Conservation (phyloP, 1,140 invertebrate species). For the Charaxes varanes region DNA sequence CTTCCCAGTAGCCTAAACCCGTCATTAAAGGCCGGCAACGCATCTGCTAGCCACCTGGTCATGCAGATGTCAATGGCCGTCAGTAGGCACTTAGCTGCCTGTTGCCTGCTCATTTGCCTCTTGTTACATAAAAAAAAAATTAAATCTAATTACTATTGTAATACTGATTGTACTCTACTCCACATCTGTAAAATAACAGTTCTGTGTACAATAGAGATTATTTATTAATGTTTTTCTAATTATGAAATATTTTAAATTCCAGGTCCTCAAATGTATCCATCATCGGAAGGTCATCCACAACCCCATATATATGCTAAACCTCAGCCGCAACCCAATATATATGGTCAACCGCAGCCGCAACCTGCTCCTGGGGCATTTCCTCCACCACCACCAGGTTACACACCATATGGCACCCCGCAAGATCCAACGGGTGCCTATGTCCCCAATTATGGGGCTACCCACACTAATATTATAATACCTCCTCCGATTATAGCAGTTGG, state of each 20-base stretch:
- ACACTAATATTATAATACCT: conserved; percentile 51
- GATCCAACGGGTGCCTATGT: conserved; percentile 32
- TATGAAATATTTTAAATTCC: conserved; percentile 21
- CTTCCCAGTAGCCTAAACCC: too few species aligned
- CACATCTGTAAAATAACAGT: too few species aligned
- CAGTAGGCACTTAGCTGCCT: too few species aligned
- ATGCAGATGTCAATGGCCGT: too few species aligned
- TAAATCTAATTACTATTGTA: too few species aligned
- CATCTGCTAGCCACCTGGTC: too few species aligned
- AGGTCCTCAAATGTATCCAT: conserved; percentile 13
- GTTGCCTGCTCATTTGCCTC: too few species aligned
- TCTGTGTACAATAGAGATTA: too few species aligned
- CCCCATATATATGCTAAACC: conserved; percentile 10
- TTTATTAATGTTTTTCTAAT: too few species aligned
- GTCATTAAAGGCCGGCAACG: too few species aligned
- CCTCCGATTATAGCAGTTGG: conserved; percentile 76
- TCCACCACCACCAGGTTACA: conserved; percentile 53
- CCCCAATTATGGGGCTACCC: conserved; percentile 72
- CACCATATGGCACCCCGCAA: conserved; percentile 39
- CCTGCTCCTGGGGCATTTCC: conserved; percentile 33
- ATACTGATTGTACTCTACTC: too few species aligned
- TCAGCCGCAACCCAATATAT: conserved; percentile 20
- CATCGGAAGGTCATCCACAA: conserved; percentile 8
- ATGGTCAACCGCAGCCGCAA: conserved; percentile 30
- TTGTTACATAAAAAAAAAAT: too few species aligned